A percentile compares a stretch with the other conserved stretches of the same genome.
Conservation (phyloP, 2,888 invertebrate genomes). For the Homarus gammarus region DNA sequence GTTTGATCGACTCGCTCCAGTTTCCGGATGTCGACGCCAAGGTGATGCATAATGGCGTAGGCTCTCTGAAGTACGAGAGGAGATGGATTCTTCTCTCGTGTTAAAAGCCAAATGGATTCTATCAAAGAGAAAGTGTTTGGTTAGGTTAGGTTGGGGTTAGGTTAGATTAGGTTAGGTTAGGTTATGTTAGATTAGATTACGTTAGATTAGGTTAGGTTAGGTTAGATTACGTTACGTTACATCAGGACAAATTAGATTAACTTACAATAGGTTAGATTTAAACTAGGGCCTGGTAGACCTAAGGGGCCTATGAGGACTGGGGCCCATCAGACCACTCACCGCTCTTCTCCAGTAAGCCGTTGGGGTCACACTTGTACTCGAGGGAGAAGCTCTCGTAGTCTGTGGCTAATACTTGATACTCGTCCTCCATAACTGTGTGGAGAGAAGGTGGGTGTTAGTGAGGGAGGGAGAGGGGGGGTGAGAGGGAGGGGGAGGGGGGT, state of each 20-base stretch:
- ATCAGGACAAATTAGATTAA: too few species aligned
- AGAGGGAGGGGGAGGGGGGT: background rate
- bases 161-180: too few species aligned
- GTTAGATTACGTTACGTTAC: too few species aligned
- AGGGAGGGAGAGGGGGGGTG: background rate
- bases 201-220: too few species aligned
- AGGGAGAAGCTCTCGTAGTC: constrained; percentile 78
- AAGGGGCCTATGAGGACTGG: too few species aligned
- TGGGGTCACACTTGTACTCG: constrained; percentile 78
- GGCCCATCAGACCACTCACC: constrained; percentile 65
- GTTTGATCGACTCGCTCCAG: constrained; percentile 76
- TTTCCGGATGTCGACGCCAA: constrained; percentile 74
- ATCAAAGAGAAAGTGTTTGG: background rate
- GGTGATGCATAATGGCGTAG: constrained; percentile 75
- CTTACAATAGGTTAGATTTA: too few species aligned
- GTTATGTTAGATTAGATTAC: too few species aligned
- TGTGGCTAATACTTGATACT: constrained; percentile 77
- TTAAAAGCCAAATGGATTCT: constrained; percentile 75
- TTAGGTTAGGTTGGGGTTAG: background rate
- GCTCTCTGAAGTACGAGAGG: constrained; percentile 72
- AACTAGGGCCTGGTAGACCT: too few species aligned
- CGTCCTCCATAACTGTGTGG: constrained; percentile 77
- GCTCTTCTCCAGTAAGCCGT: constrained; percentile 73
- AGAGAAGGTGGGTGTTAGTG: background rate
- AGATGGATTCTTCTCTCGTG: constrained; percentile 70